A percentile compares a stretch with the other conserved stretches of the same genome.
Evolutionary conservation across 2,888 invertebrate genomes (phyloP).

Genomic region (Cheilosia soror): DNA sequence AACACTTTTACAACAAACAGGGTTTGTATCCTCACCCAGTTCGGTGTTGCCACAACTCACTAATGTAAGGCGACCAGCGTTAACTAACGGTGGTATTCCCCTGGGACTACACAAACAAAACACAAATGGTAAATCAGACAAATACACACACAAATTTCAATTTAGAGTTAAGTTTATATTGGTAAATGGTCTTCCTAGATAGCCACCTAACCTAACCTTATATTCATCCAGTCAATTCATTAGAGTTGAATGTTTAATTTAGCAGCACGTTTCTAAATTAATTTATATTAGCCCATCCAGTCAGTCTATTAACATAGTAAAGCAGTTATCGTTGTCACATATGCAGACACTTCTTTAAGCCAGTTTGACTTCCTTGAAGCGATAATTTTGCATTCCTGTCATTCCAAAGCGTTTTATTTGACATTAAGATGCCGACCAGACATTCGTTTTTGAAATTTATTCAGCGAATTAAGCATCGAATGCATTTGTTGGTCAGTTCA

Average conservation of each 20-base stretch:
- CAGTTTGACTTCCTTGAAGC: neutral
- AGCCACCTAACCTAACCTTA: too few species aligned
- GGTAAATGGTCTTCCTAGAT: too few species aligned
- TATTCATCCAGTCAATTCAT: too few species aligned
- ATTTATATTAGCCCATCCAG: neutral
- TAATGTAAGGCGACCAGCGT: neutral
- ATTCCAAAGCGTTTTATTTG: neutral
- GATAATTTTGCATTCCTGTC: neutral
- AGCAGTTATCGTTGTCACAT: neutral
- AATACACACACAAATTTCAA: neutral
- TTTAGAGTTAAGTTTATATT: neutral
- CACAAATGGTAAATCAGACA: constrained; percentile 50
- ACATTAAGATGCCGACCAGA: neutral
- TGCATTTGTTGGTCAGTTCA: too few species aligned
- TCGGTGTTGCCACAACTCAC: neutral
- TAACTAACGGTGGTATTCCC: neutral
- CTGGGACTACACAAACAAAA: constrained; percentile 25
- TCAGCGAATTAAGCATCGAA: too few species aligned
- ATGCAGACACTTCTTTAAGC: neutral
- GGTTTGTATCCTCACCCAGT: neutral
- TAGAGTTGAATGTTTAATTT: too few species aligned
- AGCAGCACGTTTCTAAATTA: neutral
- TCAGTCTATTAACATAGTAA: constrained; percentile 1
- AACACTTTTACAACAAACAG: neutral
- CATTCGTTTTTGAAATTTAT: too few species aligned